Evolutionary conservation across 2,888 invertebrate species (phyloP).

Genomic region (Leptinotarsa peninsularis): DNA sequence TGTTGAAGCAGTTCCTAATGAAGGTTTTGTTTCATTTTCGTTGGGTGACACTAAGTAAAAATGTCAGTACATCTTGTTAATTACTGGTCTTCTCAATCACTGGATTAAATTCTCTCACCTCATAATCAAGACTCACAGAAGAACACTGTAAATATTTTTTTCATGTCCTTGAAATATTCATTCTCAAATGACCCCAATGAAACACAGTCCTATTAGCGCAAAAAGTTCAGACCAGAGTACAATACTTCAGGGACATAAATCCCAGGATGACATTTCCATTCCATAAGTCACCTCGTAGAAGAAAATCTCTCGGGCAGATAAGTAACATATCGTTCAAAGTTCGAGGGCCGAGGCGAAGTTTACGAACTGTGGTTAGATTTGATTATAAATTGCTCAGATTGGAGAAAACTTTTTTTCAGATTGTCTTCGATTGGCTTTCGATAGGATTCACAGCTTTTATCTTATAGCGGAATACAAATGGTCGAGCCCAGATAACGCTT

Average conservation of each 20-base stretch:
- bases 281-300: constrained; percentile 35
- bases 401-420: constrained; percentile 31
- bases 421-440: not conserved
- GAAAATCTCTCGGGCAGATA: constrained; percentile 28
- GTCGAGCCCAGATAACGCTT: not conserved
- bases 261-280: constrained; percentile 38
- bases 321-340: constrained; percentile 40
- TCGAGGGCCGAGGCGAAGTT: constrained; percentile 38
- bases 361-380: constrained; percentile 39
- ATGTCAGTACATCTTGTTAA: no score
- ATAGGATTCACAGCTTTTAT: not conserved
- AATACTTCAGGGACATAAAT: constrained; percentile 37
- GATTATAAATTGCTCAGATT: constrained; percentile 43
- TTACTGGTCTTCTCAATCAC: no score
- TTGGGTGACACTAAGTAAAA: no score
- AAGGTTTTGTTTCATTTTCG: no score
- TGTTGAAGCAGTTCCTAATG: no score
- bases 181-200: not conserved
- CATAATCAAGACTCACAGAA: no score
- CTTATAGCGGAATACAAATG: not conserved
- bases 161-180: not conserved
- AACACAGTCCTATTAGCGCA: not conserved
- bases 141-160: no score
- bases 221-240: not conserved
- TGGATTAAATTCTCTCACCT: no score